Evolutionary conservation across 2,797 vertebrate genomes (phyloP), one percentile per base, ranked within the genome.

Genomic region (Sarcoramphus papa): DNA sequence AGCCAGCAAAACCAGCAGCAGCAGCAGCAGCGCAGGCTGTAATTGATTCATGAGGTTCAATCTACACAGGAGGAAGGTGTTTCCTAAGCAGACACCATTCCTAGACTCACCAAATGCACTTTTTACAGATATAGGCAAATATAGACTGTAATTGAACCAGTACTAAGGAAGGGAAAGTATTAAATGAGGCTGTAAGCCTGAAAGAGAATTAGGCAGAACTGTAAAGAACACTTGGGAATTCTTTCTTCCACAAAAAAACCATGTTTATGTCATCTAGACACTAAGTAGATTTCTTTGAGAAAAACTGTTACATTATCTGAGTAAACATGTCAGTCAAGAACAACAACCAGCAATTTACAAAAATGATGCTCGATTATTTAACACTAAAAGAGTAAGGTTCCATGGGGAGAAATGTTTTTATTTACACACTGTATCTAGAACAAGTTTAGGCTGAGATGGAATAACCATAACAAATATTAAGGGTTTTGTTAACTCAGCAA

Each of bases 251-350:
- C 69, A n/a, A 93, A 94, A 75, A 37, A 37, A 37, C 4, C 5
- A 65, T 96, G 96, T 97, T 98, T 98, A 97, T 98, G 97, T 95
- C 97, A 97, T 98, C 92, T 64, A 97, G 97, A 97, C 97, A 95
- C 96, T 98, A 98, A 98, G 96, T 97, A 98, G 96, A 96, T 97
- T 98, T 98, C 97, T 98, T 97, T 95, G 95, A 98, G 95, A 98
- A 98, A 97, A 98, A 97, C 97, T 98, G 98, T 97, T 98, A 97
- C 94, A 96, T 96, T 98, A 98, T 98, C 98, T 97, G 90, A 92
- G 97, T 98, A 98, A 98, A 98, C 97, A 98, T 97, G 98, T 92
- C 98, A 98, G 88, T 98, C 98, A 98, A 96, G 97, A 94, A 97
- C 94, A 98, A 97, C 95, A 98, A 98, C 98, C 97, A 98, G 97